Conservation (phyloP, 2,888 invertebrate genomes). For the Thera obeliscata region DNA sequence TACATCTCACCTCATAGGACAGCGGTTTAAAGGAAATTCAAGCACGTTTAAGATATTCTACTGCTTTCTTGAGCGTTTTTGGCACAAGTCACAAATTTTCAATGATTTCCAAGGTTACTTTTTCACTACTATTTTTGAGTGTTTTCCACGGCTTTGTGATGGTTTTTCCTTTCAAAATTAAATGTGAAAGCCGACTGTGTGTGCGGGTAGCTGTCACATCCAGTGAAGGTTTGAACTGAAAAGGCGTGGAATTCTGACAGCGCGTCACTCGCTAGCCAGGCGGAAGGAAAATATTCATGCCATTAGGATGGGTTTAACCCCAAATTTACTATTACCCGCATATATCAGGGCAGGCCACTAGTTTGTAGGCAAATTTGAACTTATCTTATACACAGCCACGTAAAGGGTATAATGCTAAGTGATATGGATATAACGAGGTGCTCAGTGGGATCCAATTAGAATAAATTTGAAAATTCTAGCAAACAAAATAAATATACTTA, state of each 20-base stretch:
- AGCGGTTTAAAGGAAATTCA: slow-evolving; percentile 13
- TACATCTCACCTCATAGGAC: slow-evolving; percentile 6
- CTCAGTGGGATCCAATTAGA: neutral
- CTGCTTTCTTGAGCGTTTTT: slow-evolving; percentile 21
- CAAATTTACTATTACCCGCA: slow-evolving; percentile 34
- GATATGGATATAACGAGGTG: slow-evolving; percentile 7
- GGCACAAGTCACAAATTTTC: slow-evolving; percentile 25
- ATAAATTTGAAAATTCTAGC: neutral
- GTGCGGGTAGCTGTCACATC: slow-evolving; percentile 36
- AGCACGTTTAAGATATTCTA: slow-evolving; percentile 23
- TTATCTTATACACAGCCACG: slow-evolving; percentile 28
- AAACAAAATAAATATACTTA: neutral
- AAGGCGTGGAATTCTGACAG: slow-evolving; percentile 43
- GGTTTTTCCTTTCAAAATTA: slow-evolving; percentile 4
- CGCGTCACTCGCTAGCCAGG: slow-evolving; percentile 36
- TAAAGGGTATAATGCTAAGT: slow-evolving; percentile 15
- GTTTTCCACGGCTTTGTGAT: neutral
- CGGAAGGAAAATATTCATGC: slow-evolving; percentile 40
- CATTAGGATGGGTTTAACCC: slow-evolving; percentile 44
- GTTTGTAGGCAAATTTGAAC: slow-evolving; percentile 23
- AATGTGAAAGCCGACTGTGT: slow-evolving; percentile 14
- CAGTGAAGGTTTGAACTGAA: slow-evolving; percentile 39
- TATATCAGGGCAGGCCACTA: slow-evolving; percentile 25
- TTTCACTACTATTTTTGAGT: neutral
- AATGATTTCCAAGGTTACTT: slow-evolving; percentile 5